Evolutionary conservation across 1,140 invertebrate species (phyloP).

Genomic region (Aradophagus sp.): DNA sequence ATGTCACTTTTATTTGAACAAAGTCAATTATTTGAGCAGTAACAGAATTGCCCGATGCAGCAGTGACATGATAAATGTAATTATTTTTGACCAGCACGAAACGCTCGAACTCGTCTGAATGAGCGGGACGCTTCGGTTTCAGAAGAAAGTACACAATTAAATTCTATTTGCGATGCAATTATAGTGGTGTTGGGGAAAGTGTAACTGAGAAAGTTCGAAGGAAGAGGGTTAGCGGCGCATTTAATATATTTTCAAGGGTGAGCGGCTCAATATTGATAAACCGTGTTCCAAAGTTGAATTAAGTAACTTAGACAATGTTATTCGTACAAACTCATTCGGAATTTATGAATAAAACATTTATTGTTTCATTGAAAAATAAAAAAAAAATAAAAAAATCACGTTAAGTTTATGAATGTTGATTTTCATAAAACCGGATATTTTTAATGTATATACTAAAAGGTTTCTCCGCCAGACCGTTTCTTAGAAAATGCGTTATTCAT

Average conservation of each 20-base stretch:
- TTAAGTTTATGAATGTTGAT: too few species aligned
- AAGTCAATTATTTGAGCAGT: too few species aligned
- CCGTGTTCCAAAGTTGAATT: constrained; percentile 41
- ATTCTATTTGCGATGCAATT: constrained; percentile 47
- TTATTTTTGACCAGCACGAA: constrained; percentile 24
- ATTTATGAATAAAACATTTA: constrained; percentile 48
- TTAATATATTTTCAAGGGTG: constrained; percentile 39
- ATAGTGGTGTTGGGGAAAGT: constrained; percentile 37
- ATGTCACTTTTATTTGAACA: too few species aligned
- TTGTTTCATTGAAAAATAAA: constrained; percentile 23
- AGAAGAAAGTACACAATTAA: constrained; percentile 27
- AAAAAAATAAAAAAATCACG: too few species aligned
- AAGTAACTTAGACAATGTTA: constrained; percentile 42
- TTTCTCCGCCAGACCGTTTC: not conserved
- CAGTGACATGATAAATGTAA: constrained; percentile 14
- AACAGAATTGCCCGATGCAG: too few species aligned
- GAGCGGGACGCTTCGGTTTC: constrained; percentile 17
- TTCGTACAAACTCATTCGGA: constrained; percentile 40
- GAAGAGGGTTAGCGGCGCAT: constrained; percentile 24
- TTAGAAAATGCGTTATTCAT: constrained; percentile 6
- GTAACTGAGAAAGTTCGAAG: constrained; percentile 37
- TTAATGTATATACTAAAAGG: constrained; percentile 25
- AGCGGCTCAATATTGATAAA: constrained; percentile 49
- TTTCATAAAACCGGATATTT: constrained; percentile 17
- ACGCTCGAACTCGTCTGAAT: constrained; percentile 21